phyloP scores from a whole-genome alignment of 1,140 invertebrate species.

The Pinna nobilis region DNA sequence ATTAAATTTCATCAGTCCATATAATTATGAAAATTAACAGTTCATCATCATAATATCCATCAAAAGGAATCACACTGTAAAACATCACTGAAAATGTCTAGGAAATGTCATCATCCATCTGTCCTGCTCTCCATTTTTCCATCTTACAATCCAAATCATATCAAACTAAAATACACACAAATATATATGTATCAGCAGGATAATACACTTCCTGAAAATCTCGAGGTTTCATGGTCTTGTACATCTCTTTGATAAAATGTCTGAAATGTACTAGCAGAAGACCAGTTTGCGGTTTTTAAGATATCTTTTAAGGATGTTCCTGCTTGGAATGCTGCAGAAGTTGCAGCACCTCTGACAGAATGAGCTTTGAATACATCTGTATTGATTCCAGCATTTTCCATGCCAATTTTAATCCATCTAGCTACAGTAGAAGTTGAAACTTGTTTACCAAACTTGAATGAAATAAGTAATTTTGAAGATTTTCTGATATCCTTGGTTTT shows the following conservation, averaged over 20 bases:
- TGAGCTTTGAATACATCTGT: background rate
- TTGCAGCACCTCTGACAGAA: conserved; percentile 10
- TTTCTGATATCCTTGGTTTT: background rate
- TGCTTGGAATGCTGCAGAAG: background rate
- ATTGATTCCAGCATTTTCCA: conserved; percentile 2
- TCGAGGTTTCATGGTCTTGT: background rate
- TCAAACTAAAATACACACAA: too few relatives aligned
- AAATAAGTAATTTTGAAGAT: background rate
- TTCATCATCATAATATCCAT: too few relatives aligned
- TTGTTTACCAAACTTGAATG: too few relatives aligned
- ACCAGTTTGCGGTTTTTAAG: conserved; percentile 4
- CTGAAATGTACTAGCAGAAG: background rate
- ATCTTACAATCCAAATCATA: too few relatives aligned
- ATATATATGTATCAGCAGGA: too few relatives aligned
- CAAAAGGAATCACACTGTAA: too few relatives aligned
- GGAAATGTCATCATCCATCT: too few relatives aligned
- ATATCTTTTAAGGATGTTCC: conserved; percentile 1
- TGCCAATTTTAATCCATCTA: conserved; percentile 12
- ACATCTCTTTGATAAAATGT: conserved; percentile 22
- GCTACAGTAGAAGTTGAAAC: conserved; percentile 6
- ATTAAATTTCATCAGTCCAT: too few relatives aligned
- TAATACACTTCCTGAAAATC: too few relatives aligned
- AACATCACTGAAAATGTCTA: too few relatives aligned
- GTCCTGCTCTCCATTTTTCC: too few relatives aligned
- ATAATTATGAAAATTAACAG: too few relatives aligned